phyloP scores from a whole-genome alignment of 2,888 invertebrate genomes.

The Polydrusus tereticollis region DNA sequence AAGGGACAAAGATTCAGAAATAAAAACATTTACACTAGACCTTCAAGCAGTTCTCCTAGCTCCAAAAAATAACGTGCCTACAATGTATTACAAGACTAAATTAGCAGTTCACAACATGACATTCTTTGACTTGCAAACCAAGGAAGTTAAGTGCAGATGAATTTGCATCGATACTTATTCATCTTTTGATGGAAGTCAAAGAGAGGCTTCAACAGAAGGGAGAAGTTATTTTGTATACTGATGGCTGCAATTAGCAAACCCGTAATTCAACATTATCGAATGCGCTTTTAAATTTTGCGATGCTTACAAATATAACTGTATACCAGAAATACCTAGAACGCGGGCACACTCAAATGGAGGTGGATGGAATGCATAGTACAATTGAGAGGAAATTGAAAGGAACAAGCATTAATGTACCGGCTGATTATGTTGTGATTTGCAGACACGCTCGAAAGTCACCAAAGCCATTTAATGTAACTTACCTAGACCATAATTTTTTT shows the following conservation, averaged over 20 bases:
- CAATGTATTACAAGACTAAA: neutral
- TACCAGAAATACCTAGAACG: neutral
- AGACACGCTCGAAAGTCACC: neutral
- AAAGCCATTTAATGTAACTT: neutral
- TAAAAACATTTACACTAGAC: neutral
- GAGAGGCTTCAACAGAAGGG: neutral
- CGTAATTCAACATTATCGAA: neutral
- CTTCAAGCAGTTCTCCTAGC: neutral
- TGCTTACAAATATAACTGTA: neutral
- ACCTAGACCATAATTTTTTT: neutral
- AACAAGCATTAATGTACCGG: neutral
- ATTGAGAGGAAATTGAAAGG: neutral
- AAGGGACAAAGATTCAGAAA: neutral
- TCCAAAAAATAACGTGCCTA: neutral
- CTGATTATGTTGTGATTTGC: neutral
- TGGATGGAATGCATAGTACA: neutral
- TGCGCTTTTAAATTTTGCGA: neutral
- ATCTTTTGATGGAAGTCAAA: neutral
- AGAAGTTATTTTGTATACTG: neutral
- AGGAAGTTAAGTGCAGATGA: neutral
- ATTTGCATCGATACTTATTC: neutral
- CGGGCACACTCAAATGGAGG: neutral
- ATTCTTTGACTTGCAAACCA: neutral
- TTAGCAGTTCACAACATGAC: neutral
- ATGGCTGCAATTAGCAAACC: neutral